A percentile compares a stretch with the other conserved stretches of the same genome.
Conservation (phyloP, 2,888 invertebrate species). For the Agapetus fuscipes region DNA sequence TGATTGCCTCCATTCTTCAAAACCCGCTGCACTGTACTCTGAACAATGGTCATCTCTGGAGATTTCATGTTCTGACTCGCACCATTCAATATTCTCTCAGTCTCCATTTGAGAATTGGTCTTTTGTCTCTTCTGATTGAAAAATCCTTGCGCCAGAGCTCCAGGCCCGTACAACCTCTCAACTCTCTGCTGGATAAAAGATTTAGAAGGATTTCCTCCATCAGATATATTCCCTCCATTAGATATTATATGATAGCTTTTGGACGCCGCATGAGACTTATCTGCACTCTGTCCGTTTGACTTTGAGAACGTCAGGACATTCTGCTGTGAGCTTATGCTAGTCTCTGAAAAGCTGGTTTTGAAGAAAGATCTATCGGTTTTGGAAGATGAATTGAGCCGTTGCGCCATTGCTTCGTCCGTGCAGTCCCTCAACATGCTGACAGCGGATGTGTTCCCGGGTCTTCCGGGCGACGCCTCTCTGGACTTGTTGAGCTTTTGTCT, state of each 20-base stretch:
- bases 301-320: conserved; percentile 24
- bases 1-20: neutral
- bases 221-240: conserved; percentile 27
- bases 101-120: conserved; percentile 34
- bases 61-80: conserved; percentile 34
- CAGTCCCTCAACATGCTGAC: conserved; percentile 37
- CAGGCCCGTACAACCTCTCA: conserved; percentile 79
- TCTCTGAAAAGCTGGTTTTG: conserved; percentile 43
- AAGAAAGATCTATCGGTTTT: conserved; percentile 35
- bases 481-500: conserved; percentile 65
- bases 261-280: conserved; percentile 37
- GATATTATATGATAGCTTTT: conserved; percentile 32
- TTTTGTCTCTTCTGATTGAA: conserved; percentile 56
- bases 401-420: conserved; percentile 40
- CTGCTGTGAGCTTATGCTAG: conserved; percentile 33
- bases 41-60: conserved; percentile 30
- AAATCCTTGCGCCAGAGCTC: conserved; percentile 77
- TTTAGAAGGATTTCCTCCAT: conserved; percentile 44
- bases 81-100: conserved; percentile 23
- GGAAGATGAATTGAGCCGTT: conserved; percentile 35
- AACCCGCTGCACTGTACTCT: too few relatives aligned
- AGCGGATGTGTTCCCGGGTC: conserved; percentile 43
- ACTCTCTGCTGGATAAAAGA: conserved; percentile 85
- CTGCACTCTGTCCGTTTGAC: conserved; percentile 24
- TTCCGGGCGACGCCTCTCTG: conserved; percentile 60